Conservation (phyloP, 2,888 invertebrate genomes). For the Cremastinae sp. region DNA sequence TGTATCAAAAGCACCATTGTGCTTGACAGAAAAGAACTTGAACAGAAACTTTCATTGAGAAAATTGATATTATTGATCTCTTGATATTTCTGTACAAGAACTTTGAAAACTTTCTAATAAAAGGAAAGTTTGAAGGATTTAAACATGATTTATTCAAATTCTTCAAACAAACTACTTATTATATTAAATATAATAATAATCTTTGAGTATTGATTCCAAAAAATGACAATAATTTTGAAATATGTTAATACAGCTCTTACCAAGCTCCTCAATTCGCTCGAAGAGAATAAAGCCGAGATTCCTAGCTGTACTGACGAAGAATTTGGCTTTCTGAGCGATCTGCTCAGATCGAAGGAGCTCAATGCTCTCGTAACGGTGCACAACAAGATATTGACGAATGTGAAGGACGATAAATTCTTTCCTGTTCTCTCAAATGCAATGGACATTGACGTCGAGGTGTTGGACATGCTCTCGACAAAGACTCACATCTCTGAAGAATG, state of each 20-base stretch:
- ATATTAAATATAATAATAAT: too few species aligned
- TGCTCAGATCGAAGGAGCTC: conserved; percentile 92
- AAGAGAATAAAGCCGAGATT: conserved; percentile 87
- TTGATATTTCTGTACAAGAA: background rate
- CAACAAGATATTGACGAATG: conserved; percentile 92
- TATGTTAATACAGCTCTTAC: conserved; percentile 89
- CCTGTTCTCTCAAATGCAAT: conserved; percentile 92
- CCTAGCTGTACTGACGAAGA: conserved; percentile 90
- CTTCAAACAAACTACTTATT: too few species aligned
- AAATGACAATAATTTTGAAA: too few species aligned
- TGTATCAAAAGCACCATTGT: too few species aligned
- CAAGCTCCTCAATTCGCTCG: conserved; percentile 89
- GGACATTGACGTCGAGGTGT: conserved; percentile 87
- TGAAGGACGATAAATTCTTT: conserved; percentile 91
- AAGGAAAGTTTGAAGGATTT: background rate
- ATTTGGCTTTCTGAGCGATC: conserved; percentile 90
- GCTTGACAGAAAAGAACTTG: too few species aligned
- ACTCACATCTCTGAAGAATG: conserved; percentile 87
- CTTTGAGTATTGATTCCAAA: too few species aligned
- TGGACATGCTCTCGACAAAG: conserved; percentile 88
- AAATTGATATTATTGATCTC: too few species aligned
- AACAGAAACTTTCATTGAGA: too few species aligned
- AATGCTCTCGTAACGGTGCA: conserved; percentile 95
- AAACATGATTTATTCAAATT: background rate
- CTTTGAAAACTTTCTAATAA: background rate